phyloP scores from a whole-genome alignment of 2,888 invertebrate species.

The Hydrotaea diabolus region DNA sequence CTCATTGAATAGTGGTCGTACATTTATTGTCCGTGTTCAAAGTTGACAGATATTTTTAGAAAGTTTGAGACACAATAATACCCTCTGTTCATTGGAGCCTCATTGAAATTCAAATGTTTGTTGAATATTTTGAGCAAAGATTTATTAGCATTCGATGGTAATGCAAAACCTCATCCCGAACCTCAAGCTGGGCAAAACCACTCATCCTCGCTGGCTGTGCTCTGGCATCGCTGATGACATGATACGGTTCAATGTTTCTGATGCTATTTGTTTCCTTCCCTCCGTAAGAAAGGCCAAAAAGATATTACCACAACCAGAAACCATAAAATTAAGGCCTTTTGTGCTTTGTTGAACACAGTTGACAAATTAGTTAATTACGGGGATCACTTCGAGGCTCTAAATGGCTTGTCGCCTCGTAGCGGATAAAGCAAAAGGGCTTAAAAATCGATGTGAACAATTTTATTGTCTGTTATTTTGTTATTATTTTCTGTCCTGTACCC shows the following conservation, averaged over 20 bases:
- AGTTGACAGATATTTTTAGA: slow-evolving; percentile 8
- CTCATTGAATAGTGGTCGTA: neutral
- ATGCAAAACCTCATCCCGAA: neutral
- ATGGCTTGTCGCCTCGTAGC: neutral
- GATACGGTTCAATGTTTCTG: slow-evolving; percentile 32
- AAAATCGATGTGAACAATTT: no score
- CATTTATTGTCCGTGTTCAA: neutral
- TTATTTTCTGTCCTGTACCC: no score
- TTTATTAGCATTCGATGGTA: slow-evolving; percentile 31
- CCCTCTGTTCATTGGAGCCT: slow-evolving; percentile 29
- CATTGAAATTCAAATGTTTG: slow-evolving; percentile 36
- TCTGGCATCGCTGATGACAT: neutral
- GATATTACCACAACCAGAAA: slow-evolving; percentile 52
- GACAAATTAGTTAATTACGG: slow-evolving; percentile 58
- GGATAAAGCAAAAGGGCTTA: no score
- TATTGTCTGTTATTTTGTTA: no score
- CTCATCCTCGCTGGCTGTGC: no score
- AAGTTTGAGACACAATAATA: slow-evolving; percentile 21
- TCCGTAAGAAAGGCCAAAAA: neutral
- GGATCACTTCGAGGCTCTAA: slow-evolving; percentile 15
- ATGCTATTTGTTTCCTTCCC: neutral
- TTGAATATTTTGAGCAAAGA: slow-evolving; percentile 12
- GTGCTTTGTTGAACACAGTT: slow-evolving; percentile 51
- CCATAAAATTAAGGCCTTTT: slow-evolving; percentile 53
- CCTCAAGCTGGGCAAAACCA: neutral